These are phyloP conservation scores for Thymelicus sylvestris DNA, from an alignment of 2,888 invertebrate genomes.

Conservation along the genomic window DNA sequence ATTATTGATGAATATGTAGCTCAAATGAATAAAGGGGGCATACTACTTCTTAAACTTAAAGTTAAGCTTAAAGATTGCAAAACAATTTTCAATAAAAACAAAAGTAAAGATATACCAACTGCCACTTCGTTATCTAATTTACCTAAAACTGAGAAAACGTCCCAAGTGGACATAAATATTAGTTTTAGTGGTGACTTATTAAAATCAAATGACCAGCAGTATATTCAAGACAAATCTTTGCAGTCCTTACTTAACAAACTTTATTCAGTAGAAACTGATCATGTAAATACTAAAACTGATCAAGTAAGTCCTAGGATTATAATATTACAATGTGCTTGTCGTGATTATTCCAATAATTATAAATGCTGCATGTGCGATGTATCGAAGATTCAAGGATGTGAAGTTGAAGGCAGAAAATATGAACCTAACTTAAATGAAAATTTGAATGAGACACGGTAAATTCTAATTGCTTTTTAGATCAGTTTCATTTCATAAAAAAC, in stretches of 20 bases:
- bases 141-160: conserved; percentile 50
- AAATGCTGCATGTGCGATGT: neutral
- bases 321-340: conserved; percentile 24
- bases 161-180: conserved; percentile 50
- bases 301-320: neutral
- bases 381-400: neutral
- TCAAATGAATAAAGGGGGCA: conserved; percentile 53
- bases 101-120: conserved; percentile 26
- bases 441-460: neutral
- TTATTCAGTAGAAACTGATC: conserved; percentile 3
- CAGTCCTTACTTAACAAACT: conserved; percentile 10
- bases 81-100: conserved; percentile 38
- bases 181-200: conserved; percentile 39
- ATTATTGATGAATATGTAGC: conserved; percentile 41
- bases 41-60: conserved; percentile 59
- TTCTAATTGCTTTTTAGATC: neutral
- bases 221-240: conserved; percentile 20
- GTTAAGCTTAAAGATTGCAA: conserved; percentile 56
- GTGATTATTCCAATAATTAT: neutral
- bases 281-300: neutral
- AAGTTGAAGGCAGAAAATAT: no score
- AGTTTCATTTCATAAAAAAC: no score
- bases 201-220: conserved; percentile 18
- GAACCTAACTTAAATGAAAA: neutral
- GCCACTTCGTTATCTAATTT: conserved; percentile 42